Conservation (phyloP, 2,113 vertebrate species). For the Perca schrenkii region DNA sequence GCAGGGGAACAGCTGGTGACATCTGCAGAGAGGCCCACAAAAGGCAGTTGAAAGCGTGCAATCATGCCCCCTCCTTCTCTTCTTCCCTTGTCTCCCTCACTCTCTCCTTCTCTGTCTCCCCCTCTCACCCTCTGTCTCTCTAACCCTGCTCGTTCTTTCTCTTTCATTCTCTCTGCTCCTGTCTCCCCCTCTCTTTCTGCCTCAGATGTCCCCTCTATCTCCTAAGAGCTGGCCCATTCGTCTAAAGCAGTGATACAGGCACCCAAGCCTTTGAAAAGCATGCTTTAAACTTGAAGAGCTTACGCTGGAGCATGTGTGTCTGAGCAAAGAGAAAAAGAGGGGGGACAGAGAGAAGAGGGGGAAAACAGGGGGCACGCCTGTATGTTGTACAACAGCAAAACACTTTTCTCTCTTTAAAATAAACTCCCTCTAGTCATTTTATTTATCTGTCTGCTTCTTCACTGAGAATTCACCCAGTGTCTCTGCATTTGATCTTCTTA, state of each 20-base stretch:
- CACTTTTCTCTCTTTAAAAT: conserved; percentile 63
- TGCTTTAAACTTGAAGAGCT: conserved; percentile 80
- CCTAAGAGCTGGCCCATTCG: conserved; percentile 77
- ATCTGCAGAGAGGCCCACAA: conserved; percentile 97
- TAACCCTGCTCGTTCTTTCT: conserved; percentile 62
- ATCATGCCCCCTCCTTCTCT: conserved; percentile 71
- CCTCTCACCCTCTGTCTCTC: conserved; percentile 64
- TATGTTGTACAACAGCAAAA: conserved; percentile 72
- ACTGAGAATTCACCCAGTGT: conserved; percentile 50
- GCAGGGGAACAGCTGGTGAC: conserved; percentile 99
- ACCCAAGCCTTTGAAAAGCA: conserved; percentile 73
- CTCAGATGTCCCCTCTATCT: conserved; percentile 79
- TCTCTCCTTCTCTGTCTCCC: conserved; percentile 67
- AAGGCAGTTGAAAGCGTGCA: conserved; percentile 96
- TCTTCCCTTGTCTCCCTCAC: conserved; percentile 68
- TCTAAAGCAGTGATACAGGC: conserved; percentile 76
- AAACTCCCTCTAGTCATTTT: conserved; percentile 74
- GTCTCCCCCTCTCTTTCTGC: conserved; percentile 60
- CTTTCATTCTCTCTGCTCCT: conserved; percentile 72
- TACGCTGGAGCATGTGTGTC: conserved; percentile 75
- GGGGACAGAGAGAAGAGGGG: conserved; percentile 20
- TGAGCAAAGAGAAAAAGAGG: conserved; percentile 60
- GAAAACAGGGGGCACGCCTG: conserved; percentile 17
- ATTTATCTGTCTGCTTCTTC: conserved; percentile 69
- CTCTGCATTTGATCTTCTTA: conserved; percentile 78